Percentiles rank a stretch among this genome's conserved stretches.
These are phyloP conservation scores for Dermatemys mawii DNA, from an alignment of 2,113 vertebrate species.

Conservation along the genomic window DNA sequence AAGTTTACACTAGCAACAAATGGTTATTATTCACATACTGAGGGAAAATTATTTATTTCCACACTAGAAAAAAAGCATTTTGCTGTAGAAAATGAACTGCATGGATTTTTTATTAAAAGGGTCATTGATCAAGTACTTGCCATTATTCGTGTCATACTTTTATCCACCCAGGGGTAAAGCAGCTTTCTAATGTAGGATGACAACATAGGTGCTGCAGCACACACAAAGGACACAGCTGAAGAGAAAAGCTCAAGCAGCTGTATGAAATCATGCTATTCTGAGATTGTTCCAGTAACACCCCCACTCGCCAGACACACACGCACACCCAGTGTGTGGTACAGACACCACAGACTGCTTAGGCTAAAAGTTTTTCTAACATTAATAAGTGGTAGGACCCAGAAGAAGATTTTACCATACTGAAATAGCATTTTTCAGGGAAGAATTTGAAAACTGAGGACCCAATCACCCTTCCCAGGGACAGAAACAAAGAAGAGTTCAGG, in stretches of 20 bases:
- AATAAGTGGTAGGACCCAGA: not conserved
- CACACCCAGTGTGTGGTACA: not conserved
- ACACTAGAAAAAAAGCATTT: not conserved
- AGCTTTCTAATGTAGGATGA: not conserved
- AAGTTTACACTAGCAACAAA: not conserved
- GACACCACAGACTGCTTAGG: not conserved
- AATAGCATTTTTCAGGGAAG: not conserved
- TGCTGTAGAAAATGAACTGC: not conserved
- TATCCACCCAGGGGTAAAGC: not conserved
- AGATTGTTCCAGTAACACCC: not conserved
- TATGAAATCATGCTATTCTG: slow-evolving; percentile 4
- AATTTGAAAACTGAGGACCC: not conserved
- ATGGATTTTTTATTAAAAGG: not conserved
- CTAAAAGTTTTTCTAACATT: not conserved
- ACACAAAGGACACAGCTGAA: not conserved
- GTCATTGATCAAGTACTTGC: not conserved
- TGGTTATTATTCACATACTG: slow-evolving; percentile 15
- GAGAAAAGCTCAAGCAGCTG: not conserved
- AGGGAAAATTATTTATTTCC: slow-evolving; percentile 5
- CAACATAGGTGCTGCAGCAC: not conserved
- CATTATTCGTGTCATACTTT: slow-evolving; percentile 9
- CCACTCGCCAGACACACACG: not conserved
- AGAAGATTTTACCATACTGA: not conserved
- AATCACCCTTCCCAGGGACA: not conserved
- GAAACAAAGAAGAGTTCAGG: not conserved